Evolutionary conservation across 2,113 vertebrate genomes (phyloP).

Genomic region (Gymnogyps californianus): DNA sequence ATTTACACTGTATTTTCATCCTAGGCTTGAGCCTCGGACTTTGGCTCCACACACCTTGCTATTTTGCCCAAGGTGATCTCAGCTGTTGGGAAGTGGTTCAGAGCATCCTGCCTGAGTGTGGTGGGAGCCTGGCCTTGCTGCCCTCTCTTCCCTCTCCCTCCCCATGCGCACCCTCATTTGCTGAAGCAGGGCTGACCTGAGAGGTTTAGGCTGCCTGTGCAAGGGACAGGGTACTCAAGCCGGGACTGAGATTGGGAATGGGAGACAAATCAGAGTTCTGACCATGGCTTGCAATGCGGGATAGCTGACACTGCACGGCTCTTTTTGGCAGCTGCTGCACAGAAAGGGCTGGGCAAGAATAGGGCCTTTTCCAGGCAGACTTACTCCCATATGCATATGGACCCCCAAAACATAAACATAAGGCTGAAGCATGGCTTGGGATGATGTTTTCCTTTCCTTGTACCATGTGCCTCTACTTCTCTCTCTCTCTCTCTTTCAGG

Average conservation of each 20-base stretch:
- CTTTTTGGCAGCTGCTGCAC: background rate
- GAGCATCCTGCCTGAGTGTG: background rate
- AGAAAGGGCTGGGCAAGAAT: background rate
- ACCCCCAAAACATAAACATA: background rate
- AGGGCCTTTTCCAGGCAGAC: background rate
- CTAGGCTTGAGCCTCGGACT: background rate
- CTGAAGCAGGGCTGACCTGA: background rate
- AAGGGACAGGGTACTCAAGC: background rate
- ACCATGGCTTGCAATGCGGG: background rate
- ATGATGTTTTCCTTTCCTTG: background rate
- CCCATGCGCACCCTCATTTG: background rate
- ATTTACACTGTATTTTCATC: background rate
- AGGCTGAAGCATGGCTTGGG: background rate
- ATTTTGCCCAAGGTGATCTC: background rate
- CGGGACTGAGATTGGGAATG: background rate
- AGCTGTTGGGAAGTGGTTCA: background rate
- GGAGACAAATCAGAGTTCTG: background rate
- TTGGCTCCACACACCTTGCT: background rate
- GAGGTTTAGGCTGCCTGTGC: background rate
- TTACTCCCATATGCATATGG: background rate
- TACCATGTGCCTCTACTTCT: background rate
- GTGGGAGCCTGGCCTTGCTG: background rate
- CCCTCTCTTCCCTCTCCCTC: background rate
- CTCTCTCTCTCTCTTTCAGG: background rate
- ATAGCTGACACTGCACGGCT: rapidly evolving